Evolutionary conservation across 2,797 vertebrate species (phyloP).

Genomic region (Xiphorhynchus erythropygius): DNA sequence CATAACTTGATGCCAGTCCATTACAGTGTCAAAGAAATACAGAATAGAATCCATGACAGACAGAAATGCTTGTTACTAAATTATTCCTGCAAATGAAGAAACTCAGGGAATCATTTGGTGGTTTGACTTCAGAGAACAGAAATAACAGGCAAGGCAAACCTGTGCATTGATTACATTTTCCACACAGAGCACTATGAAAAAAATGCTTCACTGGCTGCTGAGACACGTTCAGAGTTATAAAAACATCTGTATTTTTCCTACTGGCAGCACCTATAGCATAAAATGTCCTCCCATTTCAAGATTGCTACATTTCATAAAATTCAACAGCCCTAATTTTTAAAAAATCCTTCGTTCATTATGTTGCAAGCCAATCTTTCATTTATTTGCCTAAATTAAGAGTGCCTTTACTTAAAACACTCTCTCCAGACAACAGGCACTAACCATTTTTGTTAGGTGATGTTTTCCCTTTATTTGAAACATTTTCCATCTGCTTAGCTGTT

Average conservation of each 20-base stretch:
- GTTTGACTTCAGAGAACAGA: not conserved
- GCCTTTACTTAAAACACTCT: not conserved
- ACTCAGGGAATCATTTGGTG: not conserved
- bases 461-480: not conserved
- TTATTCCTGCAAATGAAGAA: not conserved
- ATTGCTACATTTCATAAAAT: not conserved
- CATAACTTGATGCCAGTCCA: not conserved
- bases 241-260: not conserved
- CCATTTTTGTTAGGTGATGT: not conserved
- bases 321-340: accelerated
- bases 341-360: not conserved
- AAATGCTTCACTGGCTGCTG: not conserved
- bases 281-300: not conserved
- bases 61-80: not conserved
- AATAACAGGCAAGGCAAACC: not conserved
- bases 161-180: not conserved
- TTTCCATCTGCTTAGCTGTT: slow-evolving; percentile 11
- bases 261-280: not conserved
- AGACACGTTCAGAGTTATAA: not conserved
- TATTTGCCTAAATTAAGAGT: not conserved
- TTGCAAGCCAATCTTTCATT: not conserved
- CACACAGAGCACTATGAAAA: not conserved
- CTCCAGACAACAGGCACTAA: not conserved
- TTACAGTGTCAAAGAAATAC: not conserved
- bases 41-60: not conserved